These are phyloP conservation scores for Microctonus hyperodae DNA, from an alignment of 2,888 invertebrate genomes.

Conservation along the genomic window DNA sequence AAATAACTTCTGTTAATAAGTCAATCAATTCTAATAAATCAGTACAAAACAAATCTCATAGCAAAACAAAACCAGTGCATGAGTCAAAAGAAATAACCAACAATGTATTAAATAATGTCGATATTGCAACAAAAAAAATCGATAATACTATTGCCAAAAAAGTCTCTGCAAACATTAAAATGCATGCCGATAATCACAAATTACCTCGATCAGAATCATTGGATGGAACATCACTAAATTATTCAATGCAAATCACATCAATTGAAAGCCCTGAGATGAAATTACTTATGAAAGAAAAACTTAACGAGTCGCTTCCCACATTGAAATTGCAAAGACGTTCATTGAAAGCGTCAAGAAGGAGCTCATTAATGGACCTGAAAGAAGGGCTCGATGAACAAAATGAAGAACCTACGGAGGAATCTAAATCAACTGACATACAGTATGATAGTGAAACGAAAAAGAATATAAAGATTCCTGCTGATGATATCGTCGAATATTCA, in stretches of 20 bases:
- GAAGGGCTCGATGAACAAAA: not conserved
- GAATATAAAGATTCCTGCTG: not conserved
- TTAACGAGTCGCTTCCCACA: conserved; percentile 50
- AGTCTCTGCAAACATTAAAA: not conserved
- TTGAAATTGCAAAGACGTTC: conserved; percentile 34
- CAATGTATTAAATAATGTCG: not conserved
- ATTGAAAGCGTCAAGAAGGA: conserved; percentile 24
- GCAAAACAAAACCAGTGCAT: not conserved
- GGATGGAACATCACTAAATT: conserved; percentile 19
- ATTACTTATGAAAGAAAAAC: conserved; percentile 49
- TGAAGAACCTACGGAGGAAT: conserved; percentile 16
- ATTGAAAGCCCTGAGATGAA: conserved; percentile 41
- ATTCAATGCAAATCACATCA: not conserved
- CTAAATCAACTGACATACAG: conserved; percentile 3
- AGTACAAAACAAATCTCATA: not conserved
- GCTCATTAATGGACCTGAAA: conserved; percentile 6
- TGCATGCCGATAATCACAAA: not conserved
- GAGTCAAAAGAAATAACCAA: not conserved
- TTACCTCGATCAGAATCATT: conserved; percentile 29
- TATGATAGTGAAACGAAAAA: not conserved
- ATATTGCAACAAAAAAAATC: not conserved
- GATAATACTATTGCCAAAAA: not conserved
- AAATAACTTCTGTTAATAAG: conserved; percentile 12
- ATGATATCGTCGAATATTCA: not conserved
- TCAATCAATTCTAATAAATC: conserved; percentile 7